Evolutionary conservation across 2,797 vertebrate species (phyloP), one percentile per base, ranked within the genome.

Genomic region (Balearica regulorum): DNA sequence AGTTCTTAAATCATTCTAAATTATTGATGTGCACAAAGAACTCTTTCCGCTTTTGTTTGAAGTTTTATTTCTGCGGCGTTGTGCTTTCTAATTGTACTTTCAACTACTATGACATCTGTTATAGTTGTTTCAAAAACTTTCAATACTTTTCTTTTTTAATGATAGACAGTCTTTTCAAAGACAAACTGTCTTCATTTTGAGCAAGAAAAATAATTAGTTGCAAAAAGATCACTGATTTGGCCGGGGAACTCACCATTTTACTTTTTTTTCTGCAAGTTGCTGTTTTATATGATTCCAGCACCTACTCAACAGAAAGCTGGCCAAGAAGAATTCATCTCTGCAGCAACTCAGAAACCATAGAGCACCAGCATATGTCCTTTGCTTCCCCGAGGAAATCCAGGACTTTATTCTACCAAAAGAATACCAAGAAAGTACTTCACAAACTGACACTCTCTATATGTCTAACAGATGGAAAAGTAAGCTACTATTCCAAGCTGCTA

Each of bases 241-340:
- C 96, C 70, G 0, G 61, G 83, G 20, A 96, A 66, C 94, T 96
- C 90, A 85, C 87, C 46, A 24, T 94, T 95, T 94, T 77, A 44
- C 14, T 29, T 37, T 49, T 57, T 46, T 81, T 84, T 66, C 72
- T 70, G 46, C 51, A 65, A 95, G 70, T 92, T 6, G 53, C 55
- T 91, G 94, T 97, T 98, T 98, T 93, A 95, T 97, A 95, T 93
- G 94, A 95, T 97, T 96, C 92, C 89, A 97, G 80, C 94, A 93
- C 85, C 83, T 94, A 95, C 86, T 96, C 91, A 88, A 97, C 91
- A 97, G 94, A 97, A 95, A 92, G 55, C 80, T 93, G 91, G 94
- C 97, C 97, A 97, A 97, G 91, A 96, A n/a, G 92, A 95, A 93
- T 94, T 94, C 66, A 93, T 93, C 95, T 93, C 94, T 84, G 83